Conservation (phyloP, 1,140 invertebrate species). For the Ostrea denselamellosa region DNA sequence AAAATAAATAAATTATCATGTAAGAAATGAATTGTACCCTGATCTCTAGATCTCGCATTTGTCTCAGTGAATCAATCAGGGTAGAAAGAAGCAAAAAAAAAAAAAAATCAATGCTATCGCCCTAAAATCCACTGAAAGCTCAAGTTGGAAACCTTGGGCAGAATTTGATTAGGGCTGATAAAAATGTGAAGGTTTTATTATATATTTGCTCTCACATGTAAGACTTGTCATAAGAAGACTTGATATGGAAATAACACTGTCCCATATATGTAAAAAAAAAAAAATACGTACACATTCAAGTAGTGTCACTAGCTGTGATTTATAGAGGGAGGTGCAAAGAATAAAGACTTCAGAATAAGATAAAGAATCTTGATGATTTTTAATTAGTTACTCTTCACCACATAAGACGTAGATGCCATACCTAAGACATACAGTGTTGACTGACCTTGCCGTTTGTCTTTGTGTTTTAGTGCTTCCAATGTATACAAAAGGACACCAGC, state of each 20-base stretch:
- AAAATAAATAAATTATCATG: constrained; percentile 13
- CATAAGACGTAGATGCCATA: constrained; percentile 10
- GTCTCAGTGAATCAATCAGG: background rate
- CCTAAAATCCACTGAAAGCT: background rate
- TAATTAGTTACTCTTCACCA: constrained; percentile 1
- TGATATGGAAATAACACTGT: background rate
- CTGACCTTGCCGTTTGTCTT: background rate
- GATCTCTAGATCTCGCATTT: background rate
- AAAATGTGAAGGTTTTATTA: constrained; percentile 38
- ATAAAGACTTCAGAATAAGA: background rate
- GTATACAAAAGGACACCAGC: constrained; percentile 8
- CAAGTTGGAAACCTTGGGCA: background rate
- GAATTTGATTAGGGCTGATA: constrained; percentile 15
- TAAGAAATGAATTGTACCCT: background rate
- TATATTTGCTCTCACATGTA: constrained; percentile 13
- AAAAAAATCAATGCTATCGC: constrained; percentile 23
- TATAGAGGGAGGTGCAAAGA: constrained; percentile 22
- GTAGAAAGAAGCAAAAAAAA: background rate
- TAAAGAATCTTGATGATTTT: background rate
- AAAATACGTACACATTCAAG: background rate
- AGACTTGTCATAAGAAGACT: background rate
- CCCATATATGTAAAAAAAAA: constrained; percentile 15
- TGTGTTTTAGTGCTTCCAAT: background rate
- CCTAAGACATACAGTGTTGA: background rate
- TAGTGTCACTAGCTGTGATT: constrained; percentile 19